A percentile compares a stretch with the other conserved stretches of the same genome.
phyloP scores from a whole-genome alignment of 1,140 invertebrate genomes.

The Chelonus insularis region DNA sequence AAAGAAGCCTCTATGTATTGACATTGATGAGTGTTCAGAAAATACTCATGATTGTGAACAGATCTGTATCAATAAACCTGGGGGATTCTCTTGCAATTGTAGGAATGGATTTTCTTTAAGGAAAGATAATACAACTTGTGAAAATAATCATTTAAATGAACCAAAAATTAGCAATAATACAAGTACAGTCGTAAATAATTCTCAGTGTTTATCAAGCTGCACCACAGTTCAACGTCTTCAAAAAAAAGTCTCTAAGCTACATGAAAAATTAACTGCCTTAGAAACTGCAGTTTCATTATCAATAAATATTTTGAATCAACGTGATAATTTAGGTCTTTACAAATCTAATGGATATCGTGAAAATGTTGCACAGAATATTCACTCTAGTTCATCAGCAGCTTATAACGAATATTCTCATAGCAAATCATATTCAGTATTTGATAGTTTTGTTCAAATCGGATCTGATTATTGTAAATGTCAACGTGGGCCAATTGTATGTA shows the following conservation, averaged over 20 bases:
- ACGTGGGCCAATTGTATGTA: slow-evolving; percentile 63
- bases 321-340: too few relatives aligned
- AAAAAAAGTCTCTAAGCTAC: slow-evolving; percentile 43
- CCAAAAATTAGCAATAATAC: slow-evolving; percentile 32
- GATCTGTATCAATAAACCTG: slow-evolving; percentile 64
- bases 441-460: slow-evolving; percentile 61
- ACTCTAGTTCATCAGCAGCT: slow-evolving; percentile 8
- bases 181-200: too few relatives aligned
- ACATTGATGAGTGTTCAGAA: slow-evolving; percentile 72
- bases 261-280: slow-evolving; percentile 63
- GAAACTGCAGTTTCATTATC: slow-evolving; percentile 64
- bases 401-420: background rate
- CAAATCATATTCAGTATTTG: slow-evolving; percentile 58
- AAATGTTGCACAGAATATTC: slow-evolving; percentile 45
- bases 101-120: slow-evolving; percentile 58
- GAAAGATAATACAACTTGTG: slow-evolving; percentile 66
- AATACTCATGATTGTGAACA: slow-evolving; percentile 66
- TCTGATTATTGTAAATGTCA: slow-evolving; percentile 63
- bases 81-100: slow-evolving; percentile 64
- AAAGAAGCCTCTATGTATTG: slow-evolving; percentile 65
- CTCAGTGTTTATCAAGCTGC: slow-evolving; percentile 53
- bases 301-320: slow-evolving; percentile 59
- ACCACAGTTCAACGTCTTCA: slow-evolving; percentile 56
- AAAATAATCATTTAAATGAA: slow-evolving; percentile 29
- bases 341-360: too few relatives aligned